These are phyloP conservation scores for Marronus borbonicus DNA, from an alignment of 2,888 invertebrate species.

Conservation along the genomic window DNA sequence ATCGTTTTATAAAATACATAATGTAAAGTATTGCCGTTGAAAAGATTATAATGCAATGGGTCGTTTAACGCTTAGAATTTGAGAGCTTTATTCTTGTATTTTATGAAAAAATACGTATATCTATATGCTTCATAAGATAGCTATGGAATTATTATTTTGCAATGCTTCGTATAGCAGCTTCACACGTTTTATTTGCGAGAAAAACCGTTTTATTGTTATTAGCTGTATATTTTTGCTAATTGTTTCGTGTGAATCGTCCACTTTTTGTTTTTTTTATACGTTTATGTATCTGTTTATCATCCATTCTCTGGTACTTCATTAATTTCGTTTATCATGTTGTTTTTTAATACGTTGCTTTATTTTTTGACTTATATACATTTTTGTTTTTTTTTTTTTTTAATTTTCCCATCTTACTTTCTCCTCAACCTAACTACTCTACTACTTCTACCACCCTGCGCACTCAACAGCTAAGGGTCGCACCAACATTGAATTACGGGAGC, in stretches of 20 bases:
- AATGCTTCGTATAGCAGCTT: slow-evolving; percentile 9
- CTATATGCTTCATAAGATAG: neutral
- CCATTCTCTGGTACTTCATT: slow-evolving; percentile 18
- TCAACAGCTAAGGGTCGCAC: slow-evolving; percentile 97
- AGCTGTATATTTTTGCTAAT: slow-evolving; percentile 12
- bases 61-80: neutral
- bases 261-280: slow-evolving; percentile 1
- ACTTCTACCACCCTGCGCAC: slow-evolving; percentile 55
- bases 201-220: neutral
- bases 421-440: slow-evolving; percentile 51
- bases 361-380: slow-evolving; percentile 55
- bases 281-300: slow-evolving; percentile 22
- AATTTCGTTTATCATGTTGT: slow-evolving; percentile 32
- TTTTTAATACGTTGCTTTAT: slow-evolving; percentile 46
- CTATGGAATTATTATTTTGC: slow-evolving; percentile 2
- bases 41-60: neutral
- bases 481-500: slow-evolving; percentile 99
- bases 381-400: slow-evolving; percentile 53
- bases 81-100: slow-evolving; percentile 8
- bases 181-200: slow-evolving; percentile 20
- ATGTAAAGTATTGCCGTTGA: neutral
- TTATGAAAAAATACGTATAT: neutral
- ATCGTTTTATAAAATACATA: slow-evolving; percentile 15
- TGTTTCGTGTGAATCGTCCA: neutral
- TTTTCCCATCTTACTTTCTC: slow-evolving; percentile 54